Evolutionary conservation across 2,113 vertebrate species (phyloP).

Genomic region (Potamarius usumacintae): DNA sequence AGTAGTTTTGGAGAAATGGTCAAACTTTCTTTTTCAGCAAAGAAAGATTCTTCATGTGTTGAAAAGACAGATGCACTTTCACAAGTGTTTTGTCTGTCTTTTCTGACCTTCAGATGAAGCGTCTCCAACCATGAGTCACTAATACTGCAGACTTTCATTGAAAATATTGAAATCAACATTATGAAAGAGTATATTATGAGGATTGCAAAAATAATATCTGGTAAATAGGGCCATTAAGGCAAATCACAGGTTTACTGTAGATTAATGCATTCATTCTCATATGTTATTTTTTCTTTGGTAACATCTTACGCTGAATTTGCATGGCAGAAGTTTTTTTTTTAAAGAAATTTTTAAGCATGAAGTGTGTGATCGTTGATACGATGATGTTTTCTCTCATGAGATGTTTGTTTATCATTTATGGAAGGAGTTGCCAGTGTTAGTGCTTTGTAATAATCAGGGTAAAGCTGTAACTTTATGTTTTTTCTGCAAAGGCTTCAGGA

Average conservation of each 20-base stretch:
- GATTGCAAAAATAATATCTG: not conserved
- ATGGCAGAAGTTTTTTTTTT: not conserved
- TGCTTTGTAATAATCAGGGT: no score
- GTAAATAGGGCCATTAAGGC: not conserved
- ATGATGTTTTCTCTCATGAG: not conserved
- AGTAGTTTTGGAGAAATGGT: not conserved
- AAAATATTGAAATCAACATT: not conserved
- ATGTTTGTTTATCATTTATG: not conserved
- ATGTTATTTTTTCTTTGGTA: no score
- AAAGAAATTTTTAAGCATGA: no score
- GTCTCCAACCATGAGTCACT: not conserved
- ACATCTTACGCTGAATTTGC: not conserved
- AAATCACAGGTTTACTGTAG: not conserved
- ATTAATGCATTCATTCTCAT: not conserved
- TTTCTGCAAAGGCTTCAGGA: not conserved
- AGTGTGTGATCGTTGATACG: not conserved
- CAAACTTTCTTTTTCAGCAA: not conserved
- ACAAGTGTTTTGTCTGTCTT: not conserved
- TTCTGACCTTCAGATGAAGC: constrained; percentile 10
- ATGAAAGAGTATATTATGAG: not conserved
- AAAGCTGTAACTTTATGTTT: no score
- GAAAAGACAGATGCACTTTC: not conserved
- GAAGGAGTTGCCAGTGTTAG: not conserved
- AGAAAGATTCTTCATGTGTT: not conserved
- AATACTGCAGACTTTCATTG: not conserved